Base-by-base conservation (phyloP, 35 echinoderm and acorn worm genomes). In the Hemicentrotus pulcherrimus region DNA sequence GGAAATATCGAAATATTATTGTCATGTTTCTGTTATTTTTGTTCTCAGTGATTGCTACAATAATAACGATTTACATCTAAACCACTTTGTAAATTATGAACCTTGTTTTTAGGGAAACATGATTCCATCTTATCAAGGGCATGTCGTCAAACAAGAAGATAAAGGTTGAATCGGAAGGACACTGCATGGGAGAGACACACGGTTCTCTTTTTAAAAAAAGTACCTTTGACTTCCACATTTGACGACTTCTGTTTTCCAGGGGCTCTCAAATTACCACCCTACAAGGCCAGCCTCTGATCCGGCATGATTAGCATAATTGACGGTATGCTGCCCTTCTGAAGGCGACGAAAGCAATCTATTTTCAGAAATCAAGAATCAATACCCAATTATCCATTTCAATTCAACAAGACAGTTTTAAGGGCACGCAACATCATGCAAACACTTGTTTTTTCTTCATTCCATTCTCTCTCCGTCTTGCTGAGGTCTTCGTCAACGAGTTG, bases 361-460 rank as follows among this genome's bases (percentile, higher is more conserved):
- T 90, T 90, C 88, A 90, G 46, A 47, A 33, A 45, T 90, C 32
- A 90, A 90, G 46, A 90, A 90, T 90, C 88, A 90, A 90, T 90
- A 90, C 46, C 19, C 88, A 90, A 90, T 90, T 90, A 90, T 90
- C 88, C 88, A 47, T 90, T 90, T 90, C 88, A 90, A 90, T 45
- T 90, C 88, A 90, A 90, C 88, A 90, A 9, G 88, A 33, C 88
- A 7, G 15, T 90, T 90, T 78, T 78, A 78, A 78, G 65, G 65
- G 65, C 65, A 78, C 65, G 65, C 65, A 78, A 78, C 65, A 78
- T 78, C 65, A 7, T n/a, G 65, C 65, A 78, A 90, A 90, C 88
- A 90, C 88, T 90, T 90, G 32, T 90, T 47, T 45, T 89, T 46
- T 47, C 31, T 47, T 24, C 88, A 8, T 7, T 0, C 4, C 88